These are phyloP conservation scores for Lepus oiostolus DNA, from an alignment of 2,797 vertebrate genomes.

Conservation along the genomic window DNA sequence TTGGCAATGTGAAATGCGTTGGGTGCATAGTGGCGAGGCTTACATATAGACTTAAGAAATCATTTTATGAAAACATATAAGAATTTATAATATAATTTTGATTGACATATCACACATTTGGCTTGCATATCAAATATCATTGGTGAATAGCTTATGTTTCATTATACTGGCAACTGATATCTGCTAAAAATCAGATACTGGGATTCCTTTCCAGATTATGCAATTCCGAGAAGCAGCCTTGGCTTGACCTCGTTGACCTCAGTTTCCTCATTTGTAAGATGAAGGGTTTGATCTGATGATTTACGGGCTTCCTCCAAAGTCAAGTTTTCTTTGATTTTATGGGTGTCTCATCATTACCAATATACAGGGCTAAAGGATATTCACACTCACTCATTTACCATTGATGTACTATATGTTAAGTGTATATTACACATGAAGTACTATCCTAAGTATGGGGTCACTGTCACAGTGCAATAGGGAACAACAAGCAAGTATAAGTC, in stretches of 20 bases:
- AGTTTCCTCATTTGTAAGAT: constrained; percentile 50
- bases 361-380: neutral
- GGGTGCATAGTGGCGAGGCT: neutral
- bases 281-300: neutral
- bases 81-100: constrained; percentile 64
- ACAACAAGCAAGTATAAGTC: neutral
- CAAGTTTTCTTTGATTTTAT: neutral
- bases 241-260: constrained; percentile 28
- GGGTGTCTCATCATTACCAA: neutral
- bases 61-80: constrained; percentile 63
- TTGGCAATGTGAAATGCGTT: constrained; percentile 3
- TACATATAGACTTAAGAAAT: neutral
- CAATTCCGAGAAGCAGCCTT: constrained; percentile 64
- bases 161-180: constrained; percentile 61
- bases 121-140: constrained; percentile 65
- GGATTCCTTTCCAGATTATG: constrained; percentile 47
- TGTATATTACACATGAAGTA: neutral
- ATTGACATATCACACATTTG: constrained; percentile 61
- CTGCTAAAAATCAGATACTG: constrained; percentile 73
- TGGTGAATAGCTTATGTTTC: constrained; percentile 67
- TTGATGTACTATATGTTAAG: neutral
- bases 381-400: neutral
- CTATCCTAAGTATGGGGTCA: neutral
- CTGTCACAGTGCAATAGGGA: neutral
- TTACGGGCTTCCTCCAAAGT: neutral